Evolutionary conservation across 2,888 invertebrate species (phyloP), one percentile per base, ranked within the genome.

Genomic region (Disparrhopalites patrizii): DNA sequence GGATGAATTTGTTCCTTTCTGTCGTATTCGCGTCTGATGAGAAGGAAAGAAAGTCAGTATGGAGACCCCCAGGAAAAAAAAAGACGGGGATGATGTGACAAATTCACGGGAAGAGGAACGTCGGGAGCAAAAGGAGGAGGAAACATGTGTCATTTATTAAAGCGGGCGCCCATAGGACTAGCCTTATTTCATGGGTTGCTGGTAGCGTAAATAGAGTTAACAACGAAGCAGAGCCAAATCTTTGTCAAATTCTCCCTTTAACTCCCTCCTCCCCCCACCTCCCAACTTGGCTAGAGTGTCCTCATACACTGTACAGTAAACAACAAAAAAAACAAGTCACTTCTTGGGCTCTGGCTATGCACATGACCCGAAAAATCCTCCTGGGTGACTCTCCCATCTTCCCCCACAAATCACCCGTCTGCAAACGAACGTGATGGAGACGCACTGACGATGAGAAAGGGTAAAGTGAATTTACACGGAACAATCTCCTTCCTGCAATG

Each of bases 111-210:
- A 47, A 38, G 50, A 33, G 20, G 20, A 56, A 28, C 15, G 51
- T 25, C n/a, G 51, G 1, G 30, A 18, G 30, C 10, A 20, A 23
- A 28, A n/a, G 31, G 52, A 15, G 40, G 47, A 57, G 55, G 60
- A 65, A 66, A 67, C 72, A 73, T 74, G 71, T 74, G 71, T 70
- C 68, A 65, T 64, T 67, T 68, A 70, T 74, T 70, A 70, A 66
- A 65, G 51, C 30, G 61, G 72, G 73, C 73, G 72, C 71, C 72
- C 54, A n/a, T 55, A 23, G 65, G 68, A 69, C 68, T 62, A 68
- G 72, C 67, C 71, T 73, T 70, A 73, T 75, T 75, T 75, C 73
- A 75, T 70, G 75, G 68, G 68, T 71, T 68, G 66, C 65, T 74
- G 71, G 65, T 43, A 68, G 64, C 68, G 58, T 62, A 72, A 75